phyloP scores from a whole-genome alignment of 2,797 vertebrate genomes.

The Falco biarmicus region DNA sequence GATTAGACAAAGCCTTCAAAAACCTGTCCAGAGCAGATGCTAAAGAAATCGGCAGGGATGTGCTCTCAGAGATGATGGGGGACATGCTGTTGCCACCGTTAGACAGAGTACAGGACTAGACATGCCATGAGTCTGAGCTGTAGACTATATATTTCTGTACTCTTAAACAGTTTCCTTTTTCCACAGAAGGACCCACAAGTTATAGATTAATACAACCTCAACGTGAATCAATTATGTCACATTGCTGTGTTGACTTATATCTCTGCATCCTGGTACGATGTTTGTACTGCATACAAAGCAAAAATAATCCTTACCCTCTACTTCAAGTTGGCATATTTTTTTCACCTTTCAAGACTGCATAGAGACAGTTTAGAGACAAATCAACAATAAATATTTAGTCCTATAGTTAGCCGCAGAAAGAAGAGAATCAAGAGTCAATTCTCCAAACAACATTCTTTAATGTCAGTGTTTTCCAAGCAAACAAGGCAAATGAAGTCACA shows the following conservation, averaged over 20 bases:
- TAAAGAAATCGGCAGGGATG: not conserved
- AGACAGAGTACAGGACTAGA: not conserved
- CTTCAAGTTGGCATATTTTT: not conserved
- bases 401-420: not conserved
- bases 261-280: not conserved
- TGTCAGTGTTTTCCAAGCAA: not conserved
- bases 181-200: not conserved
- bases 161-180: not conserved
- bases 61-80: not conserved
- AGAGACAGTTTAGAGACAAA: not conserved
- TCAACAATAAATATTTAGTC: not conserved
- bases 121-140: accelerated
- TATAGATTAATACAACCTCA: not conserved
- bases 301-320: not conserved
- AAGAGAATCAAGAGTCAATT: not conserved
- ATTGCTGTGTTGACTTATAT: not conserved
- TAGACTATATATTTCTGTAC: not conserved
- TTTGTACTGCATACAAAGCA: not conserved
- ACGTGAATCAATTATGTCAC: not conserved
- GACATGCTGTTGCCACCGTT: not conserved
- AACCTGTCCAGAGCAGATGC: not conserved
- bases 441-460: not conserved
- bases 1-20: not conserved
- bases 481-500: not conserved
- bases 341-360: not conserved